phyloP scores from a whole-genome alignment of 2,888 invertebrate species.

The Oscheius sp. region DNA sequence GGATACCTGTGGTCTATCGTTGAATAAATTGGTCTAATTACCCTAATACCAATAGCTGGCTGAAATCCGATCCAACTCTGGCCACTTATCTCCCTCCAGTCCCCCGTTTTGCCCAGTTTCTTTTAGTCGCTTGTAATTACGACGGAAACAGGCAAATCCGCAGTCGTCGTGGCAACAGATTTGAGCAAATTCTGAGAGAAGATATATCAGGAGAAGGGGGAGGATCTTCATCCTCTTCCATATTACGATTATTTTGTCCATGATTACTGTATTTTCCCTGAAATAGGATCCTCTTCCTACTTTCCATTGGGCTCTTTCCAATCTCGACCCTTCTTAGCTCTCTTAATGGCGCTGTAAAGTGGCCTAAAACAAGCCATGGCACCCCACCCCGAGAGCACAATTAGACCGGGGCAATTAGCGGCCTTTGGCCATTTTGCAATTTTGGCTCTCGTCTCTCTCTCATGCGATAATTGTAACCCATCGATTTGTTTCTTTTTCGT shows the following conservation, averaged over 20 bases:
- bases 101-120: too few relatives aligned
- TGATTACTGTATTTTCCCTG: not conserved
- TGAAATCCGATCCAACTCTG: not conserved
- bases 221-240: too few relatives aligned
- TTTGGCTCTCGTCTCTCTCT: not conserved
- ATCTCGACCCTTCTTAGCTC: not conserved
- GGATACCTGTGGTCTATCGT: not conserved
- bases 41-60: too few relatives aligned
- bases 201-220: not conserved
- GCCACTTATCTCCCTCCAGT: not conserved
- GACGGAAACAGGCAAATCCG: constrained; percentile 32
- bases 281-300: not conserved
- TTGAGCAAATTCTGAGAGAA: constrained; percentile 4
- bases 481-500: not conserved
- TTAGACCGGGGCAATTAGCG: constrained; percentile 26
- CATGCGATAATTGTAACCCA: not conserved
- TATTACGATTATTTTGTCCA: too few relatives aligned
- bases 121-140: constrained; percentile 13
- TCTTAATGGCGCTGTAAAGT: constrained; percentile 11
- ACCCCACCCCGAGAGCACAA: constrained; percentile 8
- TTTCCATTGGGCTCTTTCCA: not conserved
- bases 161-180: constrained; percentile 30
- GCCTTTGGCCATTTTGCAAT: not conserved
- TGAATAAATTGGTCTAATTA: too few relatives aligned
- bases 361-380: constrained; percentile 11